These are phyloP conservation scores for Callosobruchus maculatus DNA, from an alignment of 2,888 invertebrate species.

Conservation along the genomic window DNA sequence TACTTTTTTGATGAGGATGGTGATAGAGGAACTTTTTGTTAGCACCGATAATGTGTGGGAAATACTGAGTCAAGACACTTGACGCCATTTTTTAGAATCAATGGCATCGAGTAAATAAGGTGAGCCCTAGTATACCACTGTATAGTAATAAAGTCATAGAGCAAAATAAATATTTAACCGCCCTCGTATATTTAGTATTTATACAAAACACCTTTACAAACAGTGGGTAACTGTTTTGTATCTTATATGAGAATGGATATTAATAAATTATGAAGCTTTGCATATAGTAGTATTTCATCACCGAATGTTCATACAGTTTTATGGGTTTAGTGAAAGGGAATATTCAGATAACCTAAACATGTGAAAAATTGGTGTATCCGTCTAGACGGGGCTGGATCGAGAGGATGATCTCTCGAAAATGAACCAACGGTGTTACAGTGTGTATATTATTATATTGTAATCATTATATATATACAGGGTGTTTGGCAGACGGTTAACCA, in stretches of 20 bases:
- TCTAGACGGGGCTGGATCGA: neutral
- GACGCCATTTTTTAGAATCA: too few species aligned
- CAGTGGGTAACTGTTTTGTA: neutral
- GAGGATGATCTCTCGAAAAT: neutral
- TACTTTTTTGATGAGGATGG: too few species aligned
- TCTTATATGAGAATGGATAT: neutral
- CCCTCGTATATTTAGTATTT: neutral
- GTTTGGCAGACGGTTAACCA: too few species aligned
- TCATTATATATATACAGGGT: too few species aligned
- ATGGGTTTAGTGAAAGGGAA: neutral
- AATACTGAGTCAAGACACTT: too few species aligned
- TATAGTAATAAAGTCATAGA: too few species aligned
- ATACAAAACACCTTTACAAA: neutral
- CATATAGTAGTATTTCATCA: neutral
- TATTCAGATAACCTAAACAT: neutral
- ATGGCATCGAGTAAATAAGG: too few species aligned
- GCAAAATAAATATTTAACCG: neutral
- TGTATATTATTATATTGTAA: too few species aligned
- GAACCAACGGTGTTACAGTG: neutral
- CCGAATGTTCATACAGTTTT: neutral
- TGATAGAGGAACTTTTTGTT: too few species aligned
- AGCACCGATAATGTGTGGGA: too few species aligned
- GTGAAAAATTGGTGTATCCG: neutral
- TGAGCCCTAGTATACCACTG: too few species aligned
- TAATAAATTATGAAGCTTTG: neutral